A percentile compares a stretch with the other conserved stretches of the same genome.
Evolutionary conservation across 2,797 vertebrate genomes (phyloP).

Genomic region (Gallinago solitaria): DNA sequence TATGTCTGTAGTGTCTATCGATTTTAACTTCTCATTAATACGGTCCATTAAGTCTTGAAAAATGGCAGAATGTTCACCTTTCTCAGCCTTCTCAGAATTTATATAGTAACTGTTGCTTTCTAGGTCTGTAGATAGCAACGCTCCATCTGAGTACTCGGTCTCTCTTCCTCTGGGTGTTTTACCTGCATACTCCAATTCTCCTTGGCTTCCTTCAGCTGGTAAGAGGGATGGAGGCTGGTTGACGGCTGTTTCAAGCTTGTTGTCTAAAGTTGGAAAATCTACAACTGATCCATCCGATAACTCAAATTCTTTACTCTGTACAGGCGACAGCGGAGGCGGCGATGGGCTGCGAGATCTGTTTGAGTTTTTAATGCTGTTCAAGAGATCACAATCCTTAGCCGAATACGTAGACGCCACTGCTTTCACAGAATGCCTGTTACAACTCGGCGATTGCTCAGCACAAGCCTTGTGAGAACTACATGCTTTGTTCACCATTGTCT

Average conservation of each 20-base stretch:
- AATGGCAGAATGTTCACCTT: slow-evolving; percentile 77
- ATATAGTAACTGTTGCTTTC: slow-evolving; percentile 39
- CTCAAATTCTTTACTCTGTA: slow-evolving; percentile 81
- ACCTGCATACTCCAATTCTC: slow-evolving; percentile 20
- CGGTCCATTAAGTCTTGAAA: slow-evolving; percentile 89
- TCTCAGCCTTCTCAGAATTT: slow-evolving; percentile 66
- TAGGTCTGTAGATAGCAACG: slow-evolving; percentile 41
- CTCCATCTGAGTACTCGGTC: neutral
- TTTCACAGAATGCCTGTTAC: slow-evolving; percentile 58
- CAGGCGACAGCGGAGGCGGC: slow-evolving; percentile 89
- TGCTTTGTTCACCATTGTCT: slow-evolving; percentile 77
- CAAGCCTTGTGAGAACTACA: slow-evolving; percentile 76
- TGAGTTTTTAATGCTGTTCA: slow-evolving; percentile 65
- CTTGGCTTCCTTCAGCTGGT: slow-evolving; percentile 79
- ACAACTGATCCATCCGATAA: slow-evolving; percentile 73
- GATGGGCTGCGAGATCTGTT: slow-evolving; percentile 85
- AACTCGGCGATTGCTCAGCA: slow-evolving; percentile 71
- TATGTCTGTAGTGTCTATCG: slow-evolving; percentile 84
- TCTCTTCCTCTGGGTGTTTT: slow-evolving; percentile 50
- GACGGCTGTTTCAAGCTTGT: slow-evolving; percentile 66
- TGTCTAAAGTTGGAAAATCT: slow-evolving; percentile 71
- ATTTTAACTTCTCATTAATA: slow-evolving; percentile 91
- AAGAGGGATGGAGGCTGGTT: slow-evolving; percentile 85
- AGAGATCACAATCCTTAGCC: slow-evolving; percentile 63
- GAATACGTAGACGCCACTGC: slow-evolving; percentile 64